Conservation (phyloP, 2,888 invertebrate species). For the Clanis bilineata region DNA sequence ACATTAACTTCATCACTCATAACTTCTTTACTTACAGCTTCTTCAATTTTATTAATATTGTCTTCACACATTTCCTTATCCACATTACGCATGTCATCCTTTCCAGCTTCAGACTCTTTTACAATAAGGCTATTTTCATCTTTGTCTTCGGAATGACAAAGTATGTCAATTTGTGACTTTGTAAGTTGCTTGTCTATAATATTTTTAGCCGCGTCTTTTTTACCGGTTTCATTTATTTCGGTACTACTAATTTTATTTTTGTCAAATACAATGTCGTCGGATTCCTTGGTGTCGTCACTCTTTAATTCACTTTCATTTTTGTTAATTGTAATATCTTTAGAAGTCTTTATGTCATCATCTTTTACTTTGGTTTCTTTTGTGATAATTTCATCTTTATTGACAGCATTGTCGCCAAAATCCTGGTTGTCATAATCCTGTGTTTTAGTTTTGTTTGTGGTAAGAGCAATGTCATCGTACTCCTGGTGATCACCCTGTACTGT, state of each 20-base stretch:
- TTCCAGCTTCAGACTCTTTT: neutral
- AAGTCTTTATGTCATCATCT: no score
- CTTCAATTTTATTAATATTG: slow-evolving; percentile 8
- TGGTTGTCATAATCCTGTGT: no score
- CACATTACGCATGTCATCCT: neutral
- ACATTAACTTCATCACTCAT: neutral
- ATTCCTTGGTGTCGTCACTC: neutral
- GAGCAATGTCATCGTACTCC: no score
- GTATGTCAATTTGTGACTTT: neutral
- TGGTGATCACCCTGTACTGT: no score
- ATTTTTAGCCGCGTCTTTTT: neutral
- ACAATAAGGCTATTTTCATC: neutral
- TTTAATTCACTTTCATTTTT: neutral
- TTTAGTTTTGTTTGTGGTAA: no score
- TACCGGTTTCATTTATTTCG: no score
- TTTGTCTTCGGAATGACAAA: neutral
- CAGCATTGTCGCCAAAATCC: no score
- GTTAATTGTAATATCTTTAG: neutral
- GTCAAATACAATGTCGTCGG: neutral
- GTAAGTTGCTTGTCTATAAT: neutral
- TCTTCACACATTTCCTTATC: neutral
- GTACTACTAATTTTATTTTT: neutral
- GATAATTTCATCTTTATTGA: no score
- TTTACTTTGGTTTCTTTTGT: no score
- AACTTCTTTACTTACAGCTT: neutral